Conservation (phyloP, 2,113 vertebrate species). For the Indri indri region DNA sequence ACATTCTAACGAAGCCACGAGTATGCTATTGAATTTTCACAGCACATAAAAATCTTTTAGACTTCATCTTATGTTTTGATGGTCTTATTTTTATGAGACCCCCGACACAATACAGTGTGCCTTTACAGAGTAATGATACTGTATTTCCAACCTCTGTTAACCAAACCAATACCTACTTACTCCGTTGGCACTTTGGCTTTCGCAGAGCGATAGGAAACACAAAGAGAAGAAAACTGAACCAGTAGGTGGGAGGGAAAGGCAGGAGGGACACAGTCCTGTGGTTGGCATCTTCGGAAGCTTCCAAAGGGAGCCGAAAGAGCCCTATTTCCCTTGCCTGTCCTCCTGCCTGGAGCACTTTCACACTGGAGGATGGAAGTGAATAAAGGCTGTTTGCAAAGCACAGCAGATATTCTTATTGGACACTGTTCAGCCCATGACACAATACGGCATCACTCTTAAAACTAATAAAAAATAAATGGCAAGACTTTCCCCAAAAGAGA, state of each 20-base stretch:
- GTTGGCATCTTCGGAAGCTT: background rate
- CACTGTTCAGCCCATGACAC: background rate
- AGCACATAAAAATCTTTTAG: background rate
- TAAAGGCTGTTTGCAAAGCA: background rate
- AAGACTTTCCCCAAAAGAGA: constrained; percentile 31
- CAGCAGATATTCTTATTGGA: constrained; percentile 15
- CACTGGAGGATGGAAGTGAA: background rate
- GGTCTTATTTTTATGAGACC: background rate
- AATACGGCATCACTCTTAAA: constrained; percentile 55
- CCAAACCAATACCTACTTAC: background rate
- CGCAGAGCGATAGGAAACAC: background rate
- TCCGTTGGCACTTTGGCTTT: background rate
- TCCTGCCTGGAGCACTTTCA: background rate
- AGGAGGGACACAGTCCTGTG: background rate
- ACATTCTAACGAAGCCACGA: background rate
- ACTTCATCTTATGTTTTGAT: background rate
- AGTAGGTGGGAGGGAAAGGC: background rate
- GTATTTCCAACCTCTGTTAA: background rate
- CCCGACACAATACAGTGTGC: background rate
- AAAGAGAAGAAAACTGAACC: background rate
- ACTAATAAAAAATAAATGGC: constrained; percentile 68
- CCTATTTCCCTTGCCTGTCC: no score
- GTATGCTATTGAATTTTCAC: background rate
- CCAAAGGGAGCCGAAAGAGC: background rate
- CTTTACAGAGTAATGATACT: background rate